phyloP scores from a whole-genome alignment of 2,888 invertebrate genomes.

The Drosophila mimetica region DNA sequence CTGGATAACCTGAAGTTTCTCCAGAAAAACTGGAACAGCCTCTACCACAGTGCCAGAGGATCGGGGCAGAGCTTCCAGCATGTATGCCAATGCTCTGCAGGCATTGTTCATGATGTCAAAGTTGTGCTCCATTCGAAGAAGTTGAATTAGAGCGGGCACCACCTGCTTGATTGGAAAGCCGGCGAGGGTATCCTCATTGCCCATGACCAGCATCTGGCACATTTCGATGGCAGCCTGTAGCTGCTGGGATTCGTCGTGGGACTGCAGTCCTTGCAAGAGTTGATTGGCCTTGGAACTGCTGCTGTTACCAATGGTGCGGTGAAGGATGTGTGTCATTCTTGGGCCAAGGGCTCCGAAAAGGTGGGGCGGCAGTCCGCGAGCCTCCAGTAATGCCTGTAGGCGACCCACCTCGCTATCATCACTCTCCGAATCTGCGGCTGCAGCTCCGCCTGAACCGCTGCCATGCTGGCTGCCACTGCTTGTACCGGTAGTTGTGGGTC shows the following conservation, averaged over 20 bases:
- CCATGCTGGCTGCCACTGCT: slow-evolving; percentile 28
- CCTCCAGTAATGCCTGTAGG: slow-evolving; percentile 96
- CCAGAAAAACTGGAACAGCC: slow-evolving; percentile 98
- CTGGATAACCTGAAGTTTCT: slow-evolving; percentile 98
- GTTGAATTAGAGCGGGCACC: slow-evolving; percentile 95
- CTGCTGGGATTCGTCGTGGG: slow-evolving; percentile 97
- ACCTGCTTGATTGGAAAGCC: slow-evolving; percentile 99
- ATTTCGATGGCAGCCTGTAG: slow-evolving; percentile 98
- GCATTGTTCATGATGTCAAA: slow-evolving; percentile 99
- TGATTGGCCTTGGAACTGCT: slow-evolving; percentile 96
- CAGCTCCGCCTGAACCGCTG: slow-evolving; percentile 54
- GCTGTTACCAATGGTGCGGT: slow-evolving; percentile 96
- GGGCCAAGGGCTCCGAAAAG: slow-evolving; percentile 97
- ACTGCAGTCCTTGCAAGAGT: slow-evolving; percentile 94
- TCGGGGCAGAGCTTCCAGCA: slow-evolving; percentile 99
- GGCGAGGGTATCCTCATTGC: slow-evolving; percentile 98
- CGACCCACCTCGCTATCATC: slow-evolving; percentile 98
- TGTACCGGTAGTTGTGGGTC: slow-evolving; percentile 12
- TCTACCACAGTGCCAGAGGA: slow-evolving; percentile 98
- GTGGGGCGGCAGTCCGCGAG: slow-evolving; percentile 97
- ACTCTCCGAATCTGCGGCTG: slow-evolving; percentile 87
- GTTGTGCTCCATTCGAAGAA: slow-evolving; percentile 98
- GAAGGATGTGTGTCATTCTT: slow-evolving; percentile 97
- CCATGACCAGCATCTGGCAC: slow-evolving; percentile 99
- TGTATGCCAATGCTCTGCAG: slow-evolving; percentile 98